Percentiles rank a stretch among this genome's conserved stretches.
These are phyloP conservation scores for Drosophila austrosaltans DNA, from an alignment of 2,888 invertebrate species.

Conservation along the genomic window DNA sequence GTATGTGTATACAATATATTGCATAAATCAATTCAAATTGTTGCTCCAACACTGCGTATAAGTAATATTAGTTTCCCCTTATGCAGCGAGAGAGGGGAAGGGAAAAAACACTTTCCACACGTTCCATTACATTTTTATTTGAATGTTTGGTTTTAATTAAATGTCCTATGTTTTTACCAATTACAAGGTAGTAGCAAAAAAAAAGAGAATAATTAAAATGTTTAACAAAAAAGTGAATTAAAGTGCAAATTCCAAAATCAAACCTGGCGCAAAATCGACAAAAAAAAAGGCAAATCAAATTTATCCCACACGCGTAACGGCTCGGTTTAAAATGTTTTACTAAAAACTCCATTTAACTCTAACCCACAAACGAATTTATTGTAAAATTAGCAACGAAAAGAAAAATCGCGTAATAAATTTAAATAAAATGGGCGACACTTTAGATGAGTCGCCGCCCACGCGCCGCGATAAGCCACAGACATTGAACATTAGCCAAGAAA, in stretches of 20 bases:
- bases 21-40: conserved; percentile 3
- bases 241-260: conserved; percentile 12
- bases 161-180: conserved; percentile 3
- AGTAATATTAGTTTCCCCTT: conserved; percentile 12
- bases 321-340: not conserved
- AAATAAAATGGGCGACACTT: conserved; percentile 74
- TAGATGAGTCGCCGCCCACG: conserved; percentile 65
- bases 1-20: not conserved
- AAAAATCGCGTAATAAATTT: conserved; percentile 40
- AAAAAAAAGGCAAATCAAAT: not conserved
- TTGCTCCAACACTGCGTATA: not conserved
- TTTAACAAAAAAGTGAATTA: conserved; percentile 4
- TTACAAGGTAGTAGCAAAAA: conserved; percentile 8
- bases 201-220: not conserved
- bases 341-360: not conserved
- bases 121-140: conserved; percentile 6
- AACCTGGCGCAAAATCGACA: conserved; percentile 17
- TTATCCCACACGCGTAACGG: conserved; percentile 15
- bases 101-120: not conserved
- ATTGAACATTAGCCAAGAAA: conserved; percentile 65
- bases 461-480: conserved; percentile 81
- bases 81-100: not conserved
- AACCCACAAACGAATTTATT: conserved; percentile 4
- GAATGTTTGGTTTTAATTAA: conserved; percentile 12
- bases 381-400: conserved; percentile 12